Percentiles rank a stretch among this genome's conserved stretches.
phyloP scores from a whole-genome alignment of 2,113 vertebrate species.

The Thalassarche chlororhynchos region DNA sequence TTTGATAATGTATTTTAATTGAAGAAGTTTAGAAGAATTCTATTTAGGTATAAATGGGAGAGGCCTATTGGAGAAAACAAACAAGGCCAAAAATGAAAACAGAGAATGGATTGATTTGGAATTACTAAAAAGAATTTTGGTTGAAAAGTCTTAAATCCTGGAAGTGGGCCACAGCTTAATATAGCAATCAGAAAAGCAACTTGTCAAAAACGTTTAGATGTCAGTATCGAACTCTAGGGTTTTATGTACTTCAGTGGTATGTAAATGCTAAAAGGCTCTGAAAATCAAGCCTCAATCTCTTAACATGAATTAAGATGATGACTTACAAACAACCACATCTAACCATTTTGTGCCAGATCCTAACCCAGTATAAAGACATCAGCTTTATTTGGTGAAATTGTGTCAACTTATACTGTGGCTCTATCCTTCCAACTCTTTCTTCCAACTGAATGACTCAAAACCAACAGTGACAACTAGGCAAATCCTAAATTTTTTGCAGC shows the following conservation, averaged over 20 bases:
- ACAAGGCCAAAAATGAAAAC: background rate
- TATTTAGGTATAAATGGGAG: background rate
- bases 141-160: background rate
- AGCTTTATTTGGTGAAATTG: background rate
- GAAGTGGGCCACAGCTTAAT: background rate
- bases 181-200: background rate
- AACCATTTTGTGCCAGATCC: background rate
- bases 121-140: background rate
- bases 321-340: background rate
- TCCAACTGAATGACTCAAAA: background rate
- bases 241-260: background rate
- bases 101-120: background rate
- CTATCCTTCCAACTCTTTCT: background rate
- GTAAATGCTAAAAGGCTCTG: background rate
- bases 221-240: background rate
- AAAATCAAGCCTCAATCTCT: background rate
- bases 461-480: background rate
- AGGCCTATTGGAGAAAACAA: background rate
- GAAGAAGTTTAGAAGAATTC: background rate
- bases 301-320: background rate
- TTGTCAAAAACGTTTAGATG: background rate
- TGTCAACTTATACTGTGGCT: background rate
- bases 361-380: background rate
- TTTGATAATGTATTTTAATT: background rate
- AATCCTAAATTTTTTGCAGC: background rate